These are phyloP conservation scores for Desmodus rotundus DNA, from an alignment of 2,113 vertebrate genomes.

Conservation along the genomic window DNA sequence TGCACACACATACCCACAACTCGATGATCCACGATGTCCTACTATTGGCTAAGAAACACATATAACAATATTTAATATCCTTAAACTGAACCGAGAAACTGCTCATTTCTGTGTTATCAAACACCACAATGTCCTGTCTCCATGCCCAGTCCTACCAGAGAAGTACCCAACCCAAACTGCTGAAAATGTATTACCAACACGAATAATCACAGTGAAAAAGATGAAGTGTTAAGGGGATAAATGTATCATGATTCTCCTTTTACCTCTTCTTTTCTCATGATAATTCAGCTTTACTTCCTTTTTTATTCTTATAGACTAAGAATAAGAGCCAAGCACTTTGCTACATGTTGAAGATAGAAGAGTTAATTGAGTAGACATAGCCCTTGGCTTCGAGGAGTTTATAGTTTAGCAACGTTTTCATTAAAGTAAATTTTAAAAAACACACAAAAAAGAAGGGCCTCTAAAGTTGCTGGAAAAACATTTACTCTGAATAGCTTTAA, in stretches of 20 bases:
- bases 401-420: background rate
- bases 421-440: background rate
- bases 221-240: background rate
- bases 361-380: background rate
- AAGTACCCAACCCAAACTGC: background rate
- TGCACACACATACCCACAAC: background rate
- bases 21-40: background rate
- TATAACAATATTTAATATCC: too few relatives aligned
- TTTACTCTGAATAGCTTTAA: background rate
- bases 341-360: background rate
- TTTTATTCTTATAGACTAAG: background rate
- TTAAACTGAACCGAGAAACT: background rate
- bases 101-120: background rate
- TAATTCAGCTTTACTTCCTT: background rate
- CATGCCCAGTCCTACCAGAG: background rate
- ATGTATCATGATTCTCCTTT: background rate
- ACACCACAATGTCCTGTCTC: background rate
- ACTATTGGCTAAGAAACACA: background rate
- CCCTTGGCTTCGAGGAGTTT: slow-evolving; percentile 17
- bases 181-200: background rate
- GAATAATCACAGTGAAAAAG: background rate
- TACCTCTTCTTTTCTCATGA: background rate
- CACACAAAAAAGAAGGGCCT: background rate
- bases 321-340: background rate
- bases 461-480: background rate